Conservation (phyloP, 2,888 invertebrate genomes). For the Limenitis camilla region DNA sequence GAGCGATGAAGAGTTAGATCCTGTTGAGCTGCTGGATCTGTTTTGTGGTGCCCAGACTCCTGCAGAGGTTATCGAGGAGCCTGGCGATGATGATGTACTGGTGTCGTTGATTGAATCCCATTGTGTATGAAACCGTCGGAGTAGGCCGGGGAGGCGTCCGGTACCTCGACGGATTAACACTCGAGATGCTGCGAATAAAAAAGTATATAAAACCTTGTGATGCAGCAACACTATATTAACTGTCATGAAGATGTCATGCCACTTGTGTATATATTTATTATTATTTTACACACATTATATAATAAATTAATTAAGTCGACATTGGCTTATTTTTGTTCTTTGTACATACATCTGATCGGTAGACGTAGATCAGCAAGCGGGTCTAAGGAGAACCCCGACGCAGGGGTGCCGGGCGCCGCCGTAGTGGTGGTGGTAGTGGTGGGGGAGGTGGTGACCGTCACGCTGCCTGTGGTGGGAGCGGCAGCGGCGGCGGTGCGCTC, state of each 20-base stretch:
- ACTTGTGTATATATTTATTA: too few species aligned
- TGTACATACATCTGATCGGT: background rate
- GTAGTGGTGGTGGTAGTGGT: background rate
- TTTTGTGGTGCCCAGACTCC: constrained; percentile 38
- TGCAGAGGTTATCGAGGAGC: constrained; percentile 32
- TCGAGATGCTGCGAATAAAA: constrained; percentile 16
- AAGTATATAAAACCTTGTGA: background rate
- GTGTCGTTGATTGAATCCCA: constrained; percentile 29
- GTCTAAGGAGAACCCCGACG: background rate
- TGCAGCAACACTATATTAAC: too few species aligned
- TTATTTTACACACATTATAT: too few species aligned
- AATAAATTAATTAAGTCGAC: too few species aligned
- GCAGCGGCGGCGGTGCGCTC: constrained; percentile 20
- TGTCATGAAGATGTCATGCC: too few species aligned
- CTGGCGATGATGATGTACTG: constrained; percentile 25
- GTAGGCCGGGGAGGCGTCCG: constrained; percentile 14
- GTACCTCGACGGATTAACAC: constrained; percentile 24
- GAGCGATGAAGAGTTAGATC: constrained; percentile 30
- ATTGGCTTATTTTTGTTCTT: too few species aligned
- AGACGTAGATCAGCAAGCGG: background rate
- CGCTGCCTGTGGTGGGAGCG: constrained; percentile 15
- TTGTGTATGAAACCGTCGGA: constrained; percentile 18
- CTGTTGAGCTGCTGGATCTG: constrained; percentile 32
- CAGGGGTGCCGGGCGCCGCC: background rate
- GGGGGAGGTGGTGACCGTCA: constrained; percentile 4